A percentile compares a stretch with the other conserved stretches of the same genome.
phyloP scores from a whole-genome alignment of 2,888 invertebrate species.

The Calliopum simillimum region DNA sequence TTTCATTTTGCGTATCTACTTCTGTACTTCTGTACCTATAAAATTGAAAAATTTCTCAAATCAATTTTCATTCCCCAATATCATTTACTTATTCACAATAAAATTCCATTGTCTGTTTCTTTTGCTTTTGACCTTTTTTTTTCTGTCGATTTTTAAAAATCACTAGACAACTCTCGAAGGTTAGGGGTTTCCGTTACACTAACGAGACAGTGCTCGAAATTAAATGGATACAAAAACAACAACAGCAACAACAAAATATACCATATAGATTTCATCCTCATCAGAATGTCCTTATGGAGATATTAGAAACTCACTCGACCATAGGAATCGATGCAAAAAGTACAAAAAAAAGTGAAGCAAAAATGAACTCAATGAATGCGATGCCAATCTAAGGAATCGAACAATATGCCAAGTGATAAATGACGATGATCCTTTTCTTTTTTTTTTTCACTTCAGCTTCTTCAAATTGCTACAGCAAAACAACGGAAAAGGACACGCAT shows the following conservation, averaged over 20 bases:
- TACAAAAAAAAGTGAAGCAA: too few relatives aligned
- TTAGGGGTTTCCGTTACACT: slow-evolving; percentile 63
- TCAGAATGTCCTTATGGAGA: slow-evolving; percentile 50
- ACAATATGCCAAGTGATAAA: slow-evolving; percentile 66
- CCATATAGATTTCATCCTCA: slow-evolving; percentile 36
- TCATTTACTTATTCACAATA: too few relatives aligned
- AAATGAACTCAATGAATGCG: slow-evolving; percentile 58
- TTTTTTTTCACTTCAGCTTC: too few relatives aligned
- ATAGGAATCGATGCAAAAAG: slow-evolving; percentile 56
- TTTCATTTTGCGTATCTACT: too few relatives aligned
- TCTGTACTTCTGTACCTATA: too few relatives aligned
- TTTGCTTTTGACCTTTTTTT: too few relatives aligned
- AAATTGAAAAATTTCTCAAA: too few relatives aligned
- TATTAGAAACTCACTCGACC: slow-evolving; percentile 53
- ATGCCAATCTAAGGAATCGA: slow-evolving; percentile 60
- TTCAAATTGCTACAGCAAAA: background rate
- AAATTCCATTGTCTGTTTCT: background rate
- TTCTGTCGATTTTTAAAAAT: too few relatives aligned
- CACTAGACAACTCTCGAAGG: slow-evolving; percentile 42
- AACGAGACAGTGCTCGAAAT: slow-evolving; percentile 60
- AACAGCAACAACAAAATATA: slow-evolving; percentile 33
- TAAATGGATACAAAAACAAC: slow-evolving; percentile 52
- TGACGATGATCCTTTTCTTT: slow-evolving; percentile 59
- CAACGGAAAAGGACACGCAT: background rate
- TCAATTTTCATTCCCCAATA: too few relatives aligned